These are phyloP conservation scores for Epinephelus awoara DNA, from an alignment of 2,797 vertebrate species.

Conservation along the genomic window DNA sequence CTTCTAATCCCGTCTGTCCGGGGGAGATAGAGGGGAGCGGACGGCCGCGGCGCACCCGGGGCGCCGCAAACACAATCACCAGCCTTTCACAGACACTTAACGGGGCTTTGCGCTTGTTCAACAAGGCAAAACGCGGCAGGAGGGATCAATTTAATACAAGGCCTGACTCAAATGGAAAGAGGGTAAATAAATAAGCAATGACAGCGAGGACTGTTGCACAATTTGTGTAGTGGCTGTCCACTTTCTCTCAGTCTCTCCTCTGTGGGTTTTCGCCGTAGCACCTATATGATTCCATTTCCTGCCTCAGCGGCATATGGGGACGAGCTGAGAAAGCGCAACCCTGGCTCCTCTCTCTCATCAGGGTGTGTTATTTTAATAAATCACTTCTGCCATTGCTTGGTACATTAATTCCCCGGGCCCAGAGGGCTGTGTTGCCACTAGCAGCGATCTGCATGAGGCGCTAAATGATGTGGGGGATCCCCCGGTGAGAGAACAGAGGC, in stretches of 20 bases:
- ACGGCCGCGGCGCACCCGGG: constrained; percentile 70
- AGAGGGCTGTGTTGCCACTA: constrained; percentile 77
- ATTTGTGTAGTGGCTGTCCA: constrained; percentile 74
- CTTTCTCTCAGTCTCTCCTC: constrained; percentile 61
- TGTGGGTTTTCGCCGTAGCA: constrained; percentile 31
- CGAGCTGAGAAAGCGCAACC: constrained; percentile 59
- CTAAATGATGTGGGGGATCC: constrained; percentile 85
- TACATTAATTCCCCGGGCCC: constrained; percentile 75
- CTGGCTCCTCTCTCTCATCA: constrained; percentile 62
- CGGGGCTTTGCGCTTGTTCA: constrained; percentile 83
- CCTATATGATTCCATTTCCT: constrained; percentile 64
- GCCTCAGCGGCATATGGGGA: constrained; percentile 54
- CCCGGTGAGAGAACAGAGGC: constrained; percentile 78
- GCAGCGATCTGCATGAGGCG: constrained; percentile 83
- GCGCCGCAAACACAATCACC: constrained; percentile 82
- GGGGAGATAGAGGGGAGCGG: constrained; percentile 81
- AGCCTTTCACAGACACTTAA: constrained; percentile 84
- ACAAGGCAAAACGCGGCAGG: constrained; percentile 83
- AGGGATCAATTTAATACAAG: constrained; percentile 82
- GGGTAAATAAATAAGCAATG: constrained; percentile 84
- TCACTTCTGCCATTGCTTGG: constrained; percentile 72
- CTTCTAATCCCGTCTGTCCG: constrained; percentile 85
- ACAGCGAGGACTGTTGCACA: constrained; percentile 75
- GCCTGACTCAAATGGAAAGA: constrained; percentile 79
- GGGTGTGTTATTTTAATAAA: constrained; percentile 78